Evolutionary conservation across 2,113 vertebrate species (phyloP).

Genomic region (Ammospiza caudacuta): DNA sequence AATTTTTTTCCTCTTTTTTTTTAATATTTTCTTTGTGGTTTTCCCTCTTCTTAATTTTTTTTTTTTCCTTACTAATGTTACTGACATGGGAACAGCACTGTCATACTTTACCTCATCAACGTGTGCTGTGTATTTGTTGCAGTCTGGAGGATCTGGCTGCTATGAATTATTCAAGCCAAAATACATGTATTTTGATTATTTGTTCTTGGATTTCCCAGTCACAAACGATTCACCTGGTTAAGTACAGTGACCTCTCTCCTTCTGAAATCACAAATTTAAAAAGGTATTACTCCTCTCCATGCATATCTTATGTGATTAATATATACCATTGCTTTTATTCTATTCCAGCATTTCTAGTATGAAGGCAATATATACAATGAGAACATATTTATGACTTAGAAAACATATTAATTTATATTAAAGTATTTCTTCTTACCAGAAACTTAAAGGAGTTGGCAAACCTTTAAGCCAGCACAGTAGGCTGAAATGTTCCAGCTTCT

Average conservation of each 20-base stretch:
- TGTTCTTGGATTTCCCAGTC: background rate
- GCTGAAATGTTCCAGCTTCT: background rate
- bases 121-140: background rate
- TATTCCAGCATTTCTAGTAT: background rate
- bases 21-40: background rate
- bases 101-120: background rate
- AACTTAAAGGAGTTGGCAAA: background rate
- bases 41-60: background rate
- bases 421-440: background rate
- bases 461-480: background rate
- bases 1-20: background rate
- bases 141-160: background rate
- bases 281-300: background rate
- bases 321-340: background rate
- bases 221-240: background rate
- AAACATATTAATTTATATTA: background rate
- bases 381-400: background rate
- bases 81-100: background rate
- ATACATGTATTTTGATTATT: background rate
- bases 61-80: background rate
- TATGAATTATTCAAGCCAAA: background rate
- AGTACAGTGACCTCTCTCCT: background rate
- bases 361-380: background rate
- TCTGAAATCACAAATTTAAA: background rate
- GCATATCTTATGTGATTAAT: background rate